Evolutionary conservation across 2,888 invertebrate genomes (phyloP), one percentile per base, ranked within the genome.

Genomic region (Buathra laborator): DNA sequence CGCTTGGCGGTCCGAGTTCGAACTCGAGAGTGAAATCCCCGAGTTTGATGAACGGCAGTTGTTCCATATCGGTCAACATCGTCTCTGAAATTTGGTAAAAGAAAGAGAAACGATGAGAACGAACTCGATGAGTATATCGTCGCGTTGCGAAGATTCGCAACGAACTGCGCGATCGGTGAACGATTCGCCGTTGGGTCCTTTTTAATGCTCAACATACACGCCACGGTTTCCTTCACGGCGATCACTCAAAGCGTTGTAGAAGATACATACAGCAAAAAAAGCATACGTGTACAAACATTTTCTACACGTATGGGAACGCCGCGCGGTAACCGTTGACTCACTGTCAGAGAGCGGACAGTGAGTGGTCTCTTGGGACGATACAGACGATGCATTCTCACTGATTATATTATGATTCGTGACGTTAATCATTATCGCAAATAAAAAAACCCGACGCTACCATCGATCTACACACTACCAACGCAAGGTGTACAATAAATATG

Each of bases 11-110:
- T 0, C 96, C 96, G 80, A 97, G 93, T 91, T 98, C 97, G 88
- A 98, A 95, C 89, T 96, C 95, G 51, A 97, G 94, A 9, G 95
- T 94, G 91, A 95, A 96, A 66, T 95, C 94, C 1, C 97, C 97
- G 59, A 97, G 93, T 93, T 96, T 95, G 51, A 97, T 94, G 1
- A 95, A 95, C 7, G 97, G 97, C 85, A 97, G 90, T 87, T 95
- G 95, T 19, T 96, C 95, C 91, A 97, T 94, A 75, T 96, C 96
- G 62, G 97, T 97, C 91, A 97, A 94, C 96, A 97, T 96, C 81
- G 96, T 96, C 88, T 95, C 95, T 82, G 96, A 53, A 72, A 70
- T 46, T 19, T 64, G 7, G 32, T 44, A 43, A 6, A 53, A 53
- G 10, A n/a, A 1, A 29, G 6, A 62, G 10, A 32, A 32, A 59